Percentiles rank a stretch among this genome's conserved stretches.
Evolutionary conservation across 2,113 vertebrate genomes (phyloP).

Genomic region (Marmota monax): DNA sequence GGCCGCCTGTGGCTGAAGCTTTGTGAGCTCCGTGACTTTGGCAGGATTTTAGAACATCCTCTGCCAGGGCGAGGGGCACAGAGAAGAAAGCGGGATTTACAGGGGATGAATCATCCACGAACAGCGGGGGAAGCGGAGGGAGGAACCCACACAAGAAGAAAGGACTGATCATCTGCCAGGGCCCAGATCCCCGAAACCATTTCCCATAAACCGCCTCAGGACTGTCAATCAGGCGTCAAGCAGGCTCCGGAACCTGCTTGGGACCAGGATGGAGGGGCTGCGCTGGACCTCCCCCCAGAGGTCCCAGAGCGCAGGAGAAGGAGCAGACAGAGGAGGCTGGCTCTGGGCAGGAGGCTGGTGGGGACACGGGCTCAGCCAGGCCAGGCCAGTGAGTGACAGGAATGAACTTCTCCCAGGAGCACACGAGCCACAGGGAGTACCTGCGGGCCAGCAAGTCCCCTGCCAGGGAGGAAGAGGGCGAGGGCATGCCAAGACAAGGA

Average conservation of each 20-base stretch:
- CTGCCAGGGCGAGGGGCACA: neutral
- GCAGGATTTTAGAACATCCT: neutral
- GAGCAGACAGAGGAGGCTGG: fast-evolving
- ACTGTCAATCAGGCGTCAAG: neutral
- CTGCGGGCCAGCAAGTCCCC: neutral
- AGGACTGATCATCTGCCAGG: neutral
- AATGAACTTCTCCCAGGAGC: neutral
- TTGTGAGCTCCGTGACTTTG: neutral
- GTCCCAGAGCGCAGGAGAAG: neutral
- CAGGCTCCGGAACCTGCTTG: neutral
- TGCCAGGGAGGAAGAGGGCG: neutral
- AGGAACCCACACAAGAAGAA: neutral
- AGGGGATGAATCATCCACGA: neutral
- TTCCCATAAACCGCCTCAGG: neutral
- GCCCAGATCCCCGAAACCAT: neutral
- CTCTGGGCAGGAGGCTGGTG: neutral
- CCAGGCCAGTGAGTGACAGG: neutral
- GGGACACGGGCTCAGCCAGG: neutral
- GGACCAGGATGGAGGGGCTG: neutral
- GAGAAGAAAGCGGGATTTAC: slow-evolving; percentile 11
- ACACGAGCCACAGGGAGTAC: neutral
- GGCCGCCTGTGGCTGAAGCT: neutral
- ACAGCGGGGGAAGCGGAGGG: neutral
- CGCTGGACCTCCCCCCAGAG: neutral
- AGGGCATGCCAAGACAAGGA: neutral